These are phyloP conservation scores for Eurystomus gularis DNA, from an alignment of 2,113 vertebrate genomes.

Conservation along the genomic window DNA sequence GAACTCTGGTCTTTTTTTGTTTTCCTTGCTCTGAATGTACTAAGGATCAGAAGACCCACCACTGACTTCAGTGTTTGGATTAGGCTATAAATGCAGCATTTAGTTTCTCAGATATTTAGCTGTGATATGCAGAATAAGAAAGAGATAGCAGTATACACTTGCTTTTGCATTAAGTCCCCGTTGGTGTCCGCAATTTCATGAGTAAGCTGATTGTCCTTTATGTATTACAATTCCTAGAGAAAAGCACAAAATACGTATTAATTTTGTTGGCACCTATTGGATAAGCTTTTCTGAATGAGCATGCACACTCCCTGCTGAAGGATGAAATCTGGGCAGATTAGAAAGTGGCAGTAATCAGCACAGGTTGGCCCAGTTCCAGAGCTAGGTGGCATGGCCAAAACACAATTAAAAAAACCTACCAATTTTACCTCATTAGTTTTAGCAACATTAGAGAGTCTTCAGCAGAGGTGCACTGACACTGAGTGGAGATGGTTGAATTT, in stretches of 20 bases:
- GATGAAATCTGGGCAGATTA: neutral
- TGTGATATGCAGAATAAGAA: neutral
- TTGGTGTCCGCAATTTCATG: neutral
- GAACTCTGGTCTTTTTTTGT: neutral
- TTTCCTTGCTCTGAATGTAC: neutral
- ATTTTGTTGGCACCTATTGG: neutral
- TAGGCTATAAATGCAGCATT: neutral
- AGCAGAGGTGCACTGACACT: neutral
- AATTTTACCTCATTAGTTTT: neutral
- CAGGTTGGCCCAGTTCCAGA: neutral
- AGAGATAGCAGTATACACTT: neutral
- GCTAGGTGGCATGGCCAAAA: slow-evolving; percentile 3
- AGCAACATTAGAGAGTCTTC: neutral
- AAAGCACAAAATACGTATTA: slow-evolving; percentile 21
- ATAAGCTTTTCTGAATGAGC: slow-evolving; percentile 31
- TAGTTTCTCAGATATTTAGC: neutral
- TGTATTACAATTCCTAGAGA: neutral
- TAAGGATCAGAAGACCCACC: neutral
- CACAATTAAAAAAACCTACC: neutral
- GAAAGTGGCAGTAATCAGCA: neutral
- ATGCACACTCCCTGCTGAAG: neutral
- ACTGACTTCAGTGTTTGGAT: neutral
- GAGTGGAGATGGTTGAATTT: neutral
- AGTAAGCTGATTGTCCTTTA: neutral
- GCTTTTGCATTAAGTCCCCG: neutral